Conservation (phyloP, 2,797 vertebrate genomes). For the Stomatorhinus walkeri region DNA sequence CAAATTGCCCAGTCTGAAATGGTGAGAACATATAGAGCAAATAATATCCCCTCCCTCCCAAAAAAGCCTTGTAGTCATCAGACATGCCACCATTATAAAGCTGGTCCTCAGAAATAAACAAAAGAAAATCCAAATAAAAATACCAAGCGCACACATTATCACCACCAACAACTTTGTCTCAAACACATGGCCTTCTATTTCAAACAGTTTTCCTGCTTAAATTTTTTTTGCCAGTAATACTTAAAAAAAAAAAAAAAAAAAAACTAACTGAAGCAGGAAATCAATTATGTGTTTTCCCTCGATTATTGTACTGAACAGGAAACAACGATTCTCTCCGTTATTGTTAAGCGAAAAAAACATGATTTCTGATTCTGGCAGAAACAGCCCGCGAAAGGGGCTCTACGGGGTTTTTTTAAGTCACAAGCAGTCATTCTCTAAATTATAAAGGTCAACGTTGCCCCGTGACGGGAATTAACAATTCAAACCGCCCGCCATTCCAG, state of each 20-base stretch:
- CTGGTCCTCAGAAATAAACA: slow-evolving; percentile 53
- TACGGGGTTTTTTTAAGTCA: neutral
- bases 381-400: slow-evolving; percentile 16
- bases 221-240: neutral
- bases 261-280: neutral
- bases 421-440: slow-evolving; percentile 26
- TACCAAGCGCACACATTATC: slow-evolving; percentile 61
- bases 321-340: neutral
- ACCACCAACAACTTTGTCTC: slow-evolving; percentile 39
- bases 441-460: slow-evolving; percentile 30
- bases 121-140: slow-evolving; percentile 49
- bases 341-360: slow-evolving; percentile 15
- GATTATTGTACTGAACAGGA: neutral
- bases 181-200: slow-evolving; percentile 17
- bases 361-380: slow-evolving; percentile 30
- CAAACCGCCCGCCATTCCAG: slow-evolving; percentile 16
- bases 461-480: slow-evolving; percentile 17
- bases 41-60: slow-evolving; percentile 32
- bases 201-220: neutral
- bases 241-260: neutral
- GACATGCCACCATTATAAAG: slow-evolving; percentile 52
- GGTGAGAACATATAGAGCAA: slow-evolving; percentile 56
- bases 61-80: slow-evolving; percentile 52
- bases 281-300: neutral
- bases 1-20: slow-evolving; percentile 57